Base-by-base conservation (phyloP, 2,797 vertebrate species). In the Arctocebus calabarensis region DNA sequence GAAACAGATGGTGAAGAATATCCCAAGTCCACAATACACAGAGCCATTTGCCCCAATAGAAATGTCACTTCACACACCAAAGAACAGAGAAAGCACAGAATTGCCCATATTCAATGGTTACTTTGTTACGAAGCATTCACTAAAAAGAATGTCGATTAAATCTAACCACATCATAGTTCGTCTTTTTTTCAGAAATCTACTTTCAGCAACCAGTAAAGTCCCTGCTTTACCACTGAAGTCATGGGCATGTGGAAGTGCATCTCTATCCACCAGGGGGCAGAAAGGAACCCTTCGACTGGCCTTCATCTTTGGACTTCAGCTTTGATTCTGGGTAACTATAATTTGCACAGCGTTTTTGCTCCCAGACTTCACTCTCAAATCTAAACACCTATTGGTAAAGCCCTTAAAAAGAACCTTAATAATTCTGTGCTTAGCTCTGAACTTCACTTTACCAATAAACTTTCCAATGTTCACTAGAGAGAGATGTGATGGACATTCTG, bases 191-290 rank as follows among this genome's bases (percentile, higher is more conserved):
- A 94, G 86, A 97, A 94, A 88, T 14, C 59, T n/a, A 40, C 25
- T 71, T 79, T 82, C 25, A 83, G 90, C 84, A 88, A 64, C 4
- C 17, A 19, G 1, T 20, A 43, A 96, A 77, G 55, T 78, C 48
- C 11, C 37, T 3, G 5, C 88, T 79, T 85, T 59, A 64, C 52
- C 64, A 11, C 2, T 43, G 17, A 45, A 2, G 6, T 16, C 25
- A 84, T 61, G 78, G 74, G 7, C 16, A 3, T 52, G 61, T 94
- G 48, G 89, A 78, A 59, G 82, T 9, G 22, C 7, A 0, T 77
- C 32, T 84, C 59, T 48, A n/a, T 62, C 97, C 97, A 97, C 94
- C 88, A 96, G 97, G 91, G 92, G 96, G 96, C 97, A 97, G 92
- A 96, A 85, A 57, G 27, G 66, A 95, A 43, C 92, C 52, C 94